Evolutionary conservation across 2,888 invertebrate genomes (phyloP), one percentile per base, ranked within the genome.

Genomic region (Seira sanloemensis): DNA sequence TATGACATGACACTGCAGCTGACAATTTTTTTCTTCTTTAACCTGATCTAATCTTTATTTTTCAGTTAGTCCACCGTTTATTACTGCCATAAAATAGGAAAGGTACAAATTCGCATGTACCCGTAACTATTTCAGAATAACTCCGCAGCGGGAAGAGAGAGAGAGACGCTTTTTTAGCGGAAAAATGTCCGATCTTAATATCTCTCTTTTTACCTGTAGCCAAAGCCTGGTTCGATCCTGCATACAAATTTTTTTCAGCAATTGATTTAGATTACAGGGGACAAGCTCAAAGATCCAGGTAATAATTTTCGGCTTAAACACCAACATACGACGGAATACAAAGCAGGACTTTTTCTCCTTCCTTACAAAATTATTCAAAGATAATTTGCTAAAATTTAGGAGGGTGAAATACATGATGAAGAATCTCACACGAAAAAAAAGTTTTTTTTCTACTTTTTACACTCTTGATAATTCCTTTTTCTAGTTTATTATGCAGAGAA

Each of bases 231-330:
- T n/a, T n/a, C n/a, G n/a, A n/a, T n/a, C n/a, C n/a, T n/a, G n/a
- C n/a, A n/a, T n/a, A n/a, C n/a, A n/a, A n/a, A n/a, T n/a, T n/a
- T n/a, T n/a, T n/a, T n/a, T n/a, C 23, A 19, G 18, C 37, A 77
- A 78, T 78, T 78, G 78, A 78, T 58, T 78, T 78, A 78, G 78
- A 78, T 78, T 78, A 78, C 16, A 75, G 78, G 69, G 71, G 37
- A 58, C 75, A 73, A 37, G 37, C 37, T 37, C 12, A 24, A 21
- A 5, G 26, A 37, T 50, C 27, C 75, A 66, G 65, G 54, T 69
- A 77, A 77, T 77, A 76, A 76, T 68, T 76, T 37, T 68, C 46
- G 9, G 16, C 76, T 67, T 46, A 66, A 37, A n/a, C 72, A 54
- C 16, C 72, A 72, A 50, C 24, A 50, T 50, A n/a, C 7, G 7